These are phyloP conservation scores for Papilio gigon DNA, from an alignment of 2,888 invertebrate genomes.

Conservation along the genomic window DNA sequence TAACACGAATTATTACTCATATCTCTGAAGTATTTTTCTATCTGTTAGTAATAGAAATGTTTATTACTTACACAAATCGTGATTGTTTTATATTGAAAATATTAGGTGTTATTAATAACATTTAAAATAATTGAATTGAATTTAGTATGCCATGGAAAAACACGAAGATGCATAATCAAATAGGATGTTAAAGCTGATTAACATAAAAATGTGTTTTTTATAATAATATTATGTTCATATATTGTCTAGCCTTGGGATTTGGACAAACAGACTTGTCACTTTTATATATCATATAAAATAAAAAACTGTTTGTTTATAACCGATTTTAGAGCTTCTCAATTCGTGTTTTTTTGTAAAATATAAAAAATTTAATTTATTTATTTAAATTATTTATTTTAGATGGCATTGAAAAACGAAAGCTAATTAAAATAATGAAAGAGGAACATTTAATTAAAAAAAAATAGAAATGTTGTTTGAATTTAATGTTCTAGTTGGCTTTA, in stretches of 20 bases:
- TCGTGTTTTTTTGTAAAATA: too few relatives aligned
- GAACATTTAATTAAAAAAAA: too few relatives aligned
- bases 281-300: background rate
- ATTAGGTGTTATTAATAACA: background rate
- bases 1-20: too few relatives aligned
- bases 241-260: conserved; percentile 12
- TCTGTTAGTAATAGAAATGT: background rate
- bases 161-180: conserved; percentile 11
- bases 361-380: background rate
- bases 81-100: background rate
- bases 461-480: too few relatives aligned
- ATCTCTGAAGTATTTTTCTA: too few relatives aligned
- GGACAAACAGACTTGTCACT: background rate
- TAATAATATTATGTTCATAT: background rate
- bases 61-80: background rate
- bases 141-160: background rate
- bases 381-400: background rate
- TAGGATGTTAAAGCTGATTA: background rate
- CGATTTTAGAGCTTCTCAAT: too few relatives aligned
- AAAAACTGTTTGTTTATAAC: background rate
- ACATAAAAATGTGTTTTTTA: conserved; percentile 17
- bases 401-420: background rate
- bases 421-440: background rate
- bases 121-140: conserved; percentile 1
- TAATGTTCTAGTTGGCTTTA: background rate